Evolutionary conservation across 2,797 vertebrate genomes (phyloP).

Genomic region (Huso huso): DNA sequence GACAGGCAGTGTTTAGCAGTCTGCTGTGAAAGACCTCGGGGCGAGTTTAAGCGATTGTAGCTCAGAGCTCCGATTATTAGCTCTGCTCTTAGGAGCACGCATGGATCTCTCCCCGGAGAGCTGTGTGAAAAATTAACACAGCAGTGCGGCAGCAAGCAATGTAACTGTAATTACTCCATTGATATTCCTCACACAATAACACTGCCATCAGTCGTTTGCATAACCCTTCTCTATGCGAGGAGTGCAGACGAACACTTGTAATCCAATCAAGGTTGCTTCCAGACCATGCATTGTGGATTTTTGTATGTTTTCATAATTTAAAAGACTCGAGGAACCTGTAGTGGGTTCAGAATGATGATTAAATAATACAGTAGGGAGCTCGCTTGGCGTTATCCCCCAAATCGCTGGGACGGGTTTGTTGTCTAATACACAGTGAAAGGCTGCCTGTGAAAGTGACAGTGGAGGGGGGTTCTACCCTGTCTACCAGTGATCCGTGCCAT

Average conservation of each 20-base stretch:
- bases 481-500: too few species aligned
- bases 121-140: conserved; percentile 91
- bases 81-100: conserved; percentile 92
- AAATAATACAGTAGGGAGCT: too few species aligned
- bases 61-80: conserved; percentile 97
- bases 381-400: too few species aligned
- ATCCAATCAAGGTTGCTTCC: conserved; percentile 70
- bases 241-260: conserved; percentile 74
- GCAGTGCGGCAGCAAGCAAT: conserved; percentile 73
- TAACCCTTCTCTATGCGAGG: conserved; percentile 71
- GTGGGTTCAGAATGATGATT: neutral
- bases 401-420: too few species aligned
- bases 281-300: conserved; percentile 64
- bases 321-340: conserved; percentile 22
- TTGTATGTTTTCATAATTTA: conserved; percentile 29
- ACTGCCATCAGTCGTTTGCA: conserved; percentile 98
- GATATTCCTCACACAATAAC: conserved; percentile 99
- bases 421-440: too few species aligned
- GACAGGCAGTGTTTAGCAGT: conserved; percentile 89
- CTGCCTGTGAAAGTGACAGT: too few species aligned
- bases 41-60: conserved; percentile 84
- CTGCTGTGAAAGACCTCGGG: conserved; percentile 87
- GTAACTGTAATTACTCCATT: conserved; percentile 99
- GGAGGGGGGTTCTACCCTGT: too few species aligned
- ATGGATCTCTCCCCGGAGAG: conserved; percentile 86